A percentile compares a stretch with the other conserved stretches of the same genome.
phyloP scores from a whole-genome alignment of 2,797 vertebrate genomes.

The Otolemur crassicaudatus region DNA sequence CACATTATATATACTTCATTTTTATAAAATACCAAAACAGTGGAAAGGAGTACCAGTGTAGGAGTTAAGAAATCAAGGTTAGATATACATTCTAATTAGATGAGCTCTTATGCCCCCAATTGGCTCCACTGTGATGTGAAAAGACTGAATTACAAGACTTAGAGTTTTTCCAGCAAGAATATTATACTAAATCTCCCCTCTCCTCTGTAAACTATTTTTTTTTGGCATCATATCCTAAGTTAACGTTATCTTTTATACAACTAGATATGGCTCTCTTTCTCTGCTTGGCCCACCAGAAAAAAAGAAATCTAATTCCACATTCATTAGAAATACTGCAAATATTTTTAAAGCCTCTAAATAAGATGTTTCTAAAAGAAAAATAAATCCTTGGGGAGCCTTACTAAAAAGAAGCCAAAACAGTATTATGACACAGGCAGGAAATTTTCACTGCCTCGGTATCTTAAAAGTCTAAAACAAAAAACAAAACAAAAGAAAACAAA shows the following conservation, averaged over 20 bases:
- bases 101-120: not conserved
- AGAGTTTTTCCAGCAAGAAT: not conserved
- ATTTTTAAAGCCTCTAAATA: constrained; percentile 22
- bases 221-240: not conserved
- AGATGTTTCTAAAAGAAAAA: not conserved
- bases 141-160: not conserved
- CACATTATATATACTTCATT: not conserved
- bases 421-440: not conserved
- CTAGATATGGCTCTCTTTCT: not conserved
- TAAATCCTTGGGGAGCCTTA: not conserved
- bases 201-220: not conserved
- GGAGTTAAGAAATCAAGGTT: not conserved
- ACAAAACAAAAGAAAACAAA: not conserved
- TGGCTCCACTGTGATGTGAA: constrained; percentile 10
- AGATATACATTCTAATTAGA: not conserved
- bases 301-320: constrained; percentile 22
- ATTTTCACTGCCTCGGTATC: constrained; percentile 22
- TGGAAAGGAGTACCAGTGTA: not conserved
- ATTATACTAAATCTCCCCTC: not conserved
- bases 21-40: constrained; percentile 32
- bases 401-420: constrained; percentile 51
- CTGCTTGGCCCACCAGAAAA: not conserved
- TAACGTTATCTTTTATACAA: not conserved
- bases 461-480: not conserved
- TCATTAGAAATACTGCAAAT: constrained; percentile 38